A percentile compares a stretch with the other conserved stretches of the same genome.
Evolutionary conservation across 2,113 vertebrate species (phyloP).

Genomic region (Centropristis striata): DNA sequence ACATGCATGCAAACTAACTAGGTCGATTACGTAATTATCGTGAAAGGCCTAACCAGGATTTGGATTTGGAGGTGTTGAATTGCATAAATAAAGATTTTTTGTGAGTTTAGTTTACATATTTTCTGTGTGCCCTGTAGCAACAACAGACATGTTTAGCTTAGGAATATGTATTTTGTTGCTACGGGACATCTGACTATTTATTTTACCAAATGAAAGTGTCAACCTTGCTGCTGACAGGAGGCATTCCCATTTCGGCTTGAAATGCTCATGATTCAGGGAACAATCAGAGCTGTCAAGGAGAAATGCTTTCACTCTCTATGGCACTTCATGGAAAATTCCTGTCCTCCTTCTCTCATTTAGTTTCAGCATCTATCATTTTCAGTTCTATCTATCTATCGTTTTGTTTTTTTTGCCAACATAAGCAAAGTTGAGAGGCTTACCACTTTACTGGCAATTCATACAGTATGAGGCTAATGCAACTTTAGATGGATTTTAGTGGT

Average conservation of each 20-base stretch:
- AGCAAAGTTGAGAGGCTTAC: conserved; percentile 52
- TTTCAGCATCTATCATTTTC: conserved; percentile 39
- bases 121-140: background rate
- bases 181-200: conserved; percentile 35
- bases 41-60: too few species aligned
- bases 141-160: conserved; percentile 4
- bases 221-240: conserved; percentile 33
- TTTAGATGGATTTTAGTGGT: conserved; percentile 44
- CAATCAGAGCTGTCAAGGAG: conserved; percentile 47
- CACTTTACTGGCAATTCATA: conserved; percentile 67
- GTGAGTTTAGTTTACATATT: conserved; percentile 1
- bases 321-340: conserved; percentile 63
- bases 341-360: conserved; percentile 23
- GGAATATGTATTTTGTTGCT: background rate
- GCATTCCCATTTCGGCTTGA: conserved; percentile 14
- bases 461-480: conserved; percentile 49
- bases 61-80: background rate
- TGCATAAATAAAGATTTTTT: background rate
- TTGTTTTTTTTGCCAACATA: conserved; percentile 35
- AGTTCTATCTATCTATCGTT: conserved; percentile 56
- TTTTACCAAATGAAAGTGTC: conserved; percentile 58
- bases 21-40: too few species aligned
- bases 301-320: conserved; percentile 38
- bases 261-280: conserved; percentile 42
- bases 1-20: too few species aligned